Base-by-base conservation (phyloP, 2,113 vertebrate genomes). In the Gracilinanus agilis region DNA sequence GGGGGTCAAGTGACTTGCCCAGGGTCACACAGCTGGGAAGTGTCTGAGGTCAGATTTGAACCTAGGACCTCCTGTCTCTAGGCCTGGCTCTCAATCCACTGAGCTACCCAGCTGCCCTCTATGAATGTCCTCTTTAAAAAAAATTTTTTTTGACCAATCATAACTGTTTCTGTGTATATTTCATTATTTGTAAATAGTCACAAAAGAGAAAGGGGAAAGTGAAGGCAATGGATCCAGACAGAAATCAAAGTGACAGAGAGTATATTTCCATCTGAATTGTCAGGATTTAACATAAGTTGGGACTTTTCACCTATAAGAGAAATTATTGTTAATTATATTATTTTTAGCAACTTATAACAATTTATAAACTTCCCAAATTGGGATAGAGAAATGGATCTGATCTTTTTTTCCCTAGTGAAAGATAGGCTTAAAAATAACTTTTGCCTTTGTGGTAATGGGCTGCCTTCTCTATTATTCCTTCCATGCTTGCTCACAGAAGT, bases 91-190 rank as follows among this genome's bases (percentile, higher is more conserved):
- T n/a, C n/a, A n/a, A n/a, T n/a, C n/a, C n/a, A n/a, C n/a, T n/a
- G n/a, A n/a, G n/a, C n/a, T n/a, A n/a, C n/a, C n/a, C n/a, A n/a
- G n/a, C n/a, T 12, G 8, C 24, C 10, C 24, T 40, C 93, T 96
- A 10, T 24, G 27, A 49, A 92, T 12, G 8, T 34, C 10, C 24
- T 40, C 93, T 96, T n/a, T 92, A n/a, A 94, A 92, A 49, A n/a
- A 92, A 8, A 40, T 16, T 40, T 83, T 83, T 16, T 40, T 83
- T 83, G 67, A 83, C 67, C 67, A 40, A 21, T 40, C 34, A 83
- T 83, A 40, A 2, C 16, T 21, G 6, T 7, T 83, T 83, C 19
- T 40, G n/a, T 56, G 4, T 83, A 2, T n/a, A 40, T 83, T 40
- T 75, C 34, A n/a, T 75, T 75, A n/a, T n/a, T 29, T n/a, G 5